phyloP scores from a whole-genome alignment of 2,888 invertebrate species.

The Malthinus flaveolus region DNA sequence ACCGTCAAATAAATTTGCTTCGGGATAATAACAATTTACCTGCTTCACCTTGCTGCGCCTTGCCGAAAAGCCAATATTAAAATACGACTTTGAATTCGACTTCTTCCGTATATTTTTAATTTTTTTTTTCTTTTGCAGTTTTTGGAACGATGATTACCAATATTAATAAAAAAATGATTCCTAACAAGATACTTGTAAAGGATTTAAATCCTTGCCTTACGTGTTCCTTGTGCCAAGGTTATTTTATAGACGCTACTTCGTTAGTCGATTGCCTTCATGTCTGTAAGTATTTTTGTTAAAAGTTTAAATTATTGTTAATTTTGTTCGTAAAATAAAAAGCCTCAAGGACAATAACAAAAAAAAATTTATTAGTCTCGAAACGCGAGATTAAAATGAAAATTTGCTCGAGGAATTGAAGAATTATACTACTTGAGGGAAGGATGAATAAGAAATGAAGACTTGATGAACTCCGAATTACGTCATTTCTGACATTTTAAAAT shows the following conservation, averaged over 20 bases:
- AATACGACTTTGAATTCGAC: background rate
- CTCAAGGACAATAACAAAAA: no score
- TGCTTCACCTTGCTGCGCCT: slow-evolving; percentile 14
- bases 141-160: background rate
- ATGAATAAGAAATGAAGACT: no score
- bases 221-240: slow-evolving; percentile 88
- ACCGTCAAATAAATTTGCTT: slow-evolving; percentile 26
- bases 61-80: no score
- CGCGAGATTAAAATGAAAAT: no score
- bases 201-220: slow-evolving; percentile 82
- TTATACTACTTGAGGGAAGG: no score
- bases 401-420: no score
- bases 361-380: no score
- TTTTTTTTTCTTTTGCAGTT: slow-evolving; percentile 10
- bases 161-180: background rate
- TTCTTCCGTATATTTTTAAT: slow-evolving; percentile 1
- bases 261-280: slow-evolving; percentile 95
- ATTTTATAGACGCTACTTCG: slow-evolving; percentile 92
- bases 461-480: no score
- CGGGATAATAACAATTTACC: slow-evolving; percentile 4
- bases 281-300: slow-evolving; percentile 66
- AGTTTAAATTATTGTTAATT: no score
- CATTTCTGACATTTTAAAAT: no score
- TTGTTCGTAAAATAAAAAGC: no score
- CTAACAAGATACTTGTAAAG: slow-evolving; percentile 63